These are phyloP conservation scores for Limnodromus scolopaceus DNA, from an alignment of 2,797 vertebrate species.

Conservation along the genomic window DNA sequence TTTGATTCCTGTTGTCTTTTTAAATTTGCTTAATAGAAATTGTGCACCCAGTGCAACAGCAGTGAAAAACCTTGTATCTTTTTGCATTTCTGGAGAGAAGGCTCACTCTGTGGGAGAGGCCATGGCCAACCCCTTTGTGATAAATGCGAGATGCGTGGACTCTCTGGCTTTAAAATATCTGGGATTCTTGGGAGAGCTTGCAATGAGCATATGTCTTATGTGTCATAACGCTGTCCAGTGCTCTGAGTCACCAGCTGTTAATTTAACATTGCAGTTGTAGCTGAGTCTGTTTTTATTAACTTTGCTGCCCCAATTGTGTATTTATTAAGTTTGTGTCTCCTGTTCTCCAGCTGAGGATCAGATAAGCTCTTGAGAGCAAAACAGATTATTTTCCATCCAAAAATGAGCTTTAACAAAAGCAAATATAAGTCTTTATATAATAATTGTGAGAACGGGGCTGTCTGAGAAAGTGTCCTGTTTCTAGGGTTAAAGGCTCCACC, in stretches of 20 bases:
- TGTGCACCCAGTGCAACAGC: background rate
- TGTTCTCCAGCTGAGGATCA: conserved; percentile 1
- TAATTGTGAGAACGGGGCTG: background rate
- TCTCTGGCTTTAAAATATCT: conserved; percentile 34
- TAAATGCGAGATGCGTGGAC: background rate
- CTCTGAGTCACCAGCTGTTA: conserved; percentile 52
- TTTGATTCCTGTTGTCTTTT: background rate
- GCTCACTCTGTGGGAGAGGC: background rate
- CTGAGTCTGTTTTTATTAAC: conserved; percentile 21
- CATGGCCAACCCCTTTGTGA: background rate
- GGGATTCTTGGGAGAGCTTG: conserved; percentile 40
- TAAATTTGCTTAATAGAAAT: background rate
- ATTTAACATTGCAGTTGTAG: conserved; percentile 25
- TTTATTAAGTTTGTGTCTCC: conserved; percentile 17
- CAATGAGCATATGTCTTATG: conserved; percentile 14
- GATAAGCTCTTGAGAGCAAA: conserved; percentile 30
- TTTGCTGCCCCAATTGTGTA: background rate
- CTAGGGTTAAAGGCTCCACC: conserved; percentile 69
- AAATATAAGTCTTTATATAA: background rate
- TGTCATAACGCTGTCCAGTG: conserved; percentile 35
- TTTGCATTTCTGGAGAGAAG: background rate
- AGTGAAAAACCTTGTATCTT: background rate
- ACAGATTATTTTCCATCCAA: background rate
- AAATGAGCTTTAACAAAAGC: conserved; percentile 48
- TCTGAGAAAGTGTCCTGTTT: conserved; percentile 12